Evolutionary conservation across 1,140 invertebrate species (phyloP).

Genomic region (Chironomus tepperi): DNA sequence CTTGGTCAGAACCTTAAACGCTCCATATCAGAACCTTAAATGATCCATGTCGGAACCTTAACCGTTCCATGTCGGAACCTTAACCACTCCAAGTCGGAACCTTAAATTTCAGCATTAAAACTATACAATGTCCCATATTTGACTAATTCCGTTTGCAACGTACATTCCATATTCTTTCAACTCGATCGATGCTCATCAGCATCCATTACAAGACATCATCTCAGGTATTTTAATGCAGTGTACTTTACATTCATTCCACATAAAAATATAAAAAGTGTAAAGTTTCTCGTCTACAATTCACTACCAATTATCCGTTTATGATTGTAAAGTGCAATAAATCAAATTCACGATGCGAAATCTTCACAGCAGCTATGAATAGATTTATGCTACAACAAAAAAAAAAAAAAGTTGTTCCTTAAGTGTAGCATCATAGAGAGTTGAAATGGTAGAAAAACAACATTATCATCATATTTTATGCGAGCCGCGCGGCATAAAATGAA

Average conservation of each 20-base stretch:
- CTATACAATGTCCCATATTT: too few relatives aligned
- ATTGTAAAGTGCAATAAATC: background rate
- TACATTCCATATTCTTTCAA: too few relatives aligned
- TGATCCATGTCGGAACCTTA: too few relatives aligned
- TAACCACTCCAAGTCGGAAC: too few relatives aligned
- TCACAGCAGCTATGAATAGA: background rate
- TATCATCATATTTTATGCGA: conserved; percentile 3
- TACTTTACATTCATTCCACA: background rate
- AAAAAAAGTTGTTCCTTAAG: too few relatives aligned
- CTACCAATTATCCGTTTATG: background rate
- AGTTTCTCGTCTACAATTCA: background rate
- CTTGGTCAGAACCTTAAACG: too few relatives aligned
- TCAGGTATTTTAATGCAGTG: background rate
- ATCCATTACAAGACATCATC: background rate
- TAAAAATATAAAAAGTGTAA: background rate
- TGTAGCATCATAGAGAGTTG: too few relatives aligned
- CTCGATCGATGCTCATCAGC: too few relatives aligned
- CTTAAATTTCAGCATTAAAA: too few relatives aligned
- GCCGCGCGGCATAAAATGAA: background rate
- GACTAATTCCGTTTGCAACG: too few relatives aligned
- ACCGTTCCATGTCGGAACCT: too few relatives aligned
- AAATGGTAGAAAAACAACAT: background rate
- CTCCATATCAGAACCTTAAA: too few relatives aligned
- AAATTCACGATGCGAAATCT: background rate
- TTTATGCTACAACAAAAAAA: background rate